These are phyloP conservation scores for Rhaphigaster nebulosa DNA, from an alignment of 2,888 invertebrate species.

Conservation along the genomic window DNA sequence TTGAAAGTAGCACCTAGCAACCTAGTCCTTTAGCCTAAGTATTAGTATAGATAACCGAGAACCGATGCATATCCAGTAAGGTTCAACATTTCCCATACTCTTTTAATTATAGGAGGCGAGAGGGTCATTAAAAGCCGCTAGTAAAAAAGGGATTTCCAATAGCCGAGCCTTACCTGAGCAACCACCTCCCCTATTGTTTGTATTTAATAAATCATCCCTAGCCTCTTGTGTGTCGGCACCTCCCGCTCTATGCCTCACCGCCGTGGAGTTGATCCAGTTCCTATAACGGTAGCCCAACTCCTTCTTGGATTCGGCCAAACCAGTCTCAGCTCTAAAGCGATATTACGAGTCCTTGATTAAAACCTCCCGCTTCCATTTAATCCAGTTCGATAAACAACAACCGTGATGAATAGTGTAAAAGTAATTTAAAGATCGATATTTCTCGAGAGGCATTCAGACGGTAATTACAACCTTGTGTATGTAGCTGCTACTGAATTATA, in stretches of 20 bases:
- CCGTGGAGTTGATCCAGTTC: background rate
- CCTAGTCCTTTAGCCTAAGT: background rate
- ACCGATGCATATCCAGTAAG: conserved; percentile 1
- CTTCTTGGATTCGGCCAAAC: background rate
- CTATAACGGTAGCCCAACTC: background rate
- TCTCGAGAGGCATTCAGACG: background rate
- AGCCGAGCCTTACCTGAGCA: background rate
- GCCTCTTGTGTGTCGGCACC: background rate
- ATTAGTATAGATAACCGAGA: background rate
- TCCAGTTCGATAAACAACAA: conserved; percentile 1
- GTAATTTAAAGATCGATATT: conserved; percentile 32
- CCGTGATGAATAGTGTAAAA: conserved; percentile 41
- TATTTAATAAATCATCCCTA: conserved; percentile 20
- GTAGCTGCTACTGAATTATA: conserved; percentile 40
- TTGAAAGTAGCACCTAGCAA: too few species aligned
- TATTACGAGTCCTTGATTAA: conserved; percentile 22
- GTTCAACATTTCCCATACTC: background rate
- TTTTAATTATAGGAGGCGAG: conserved; percentile 31
- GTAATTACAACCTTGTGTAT: conserved; percentile 11
- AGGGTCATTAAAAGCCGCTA: background rate
- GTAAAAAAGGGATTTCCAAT: conserved; percentile 34
- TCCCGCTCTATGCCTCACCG: background rate
- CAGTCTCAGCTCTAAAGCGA: background rate
- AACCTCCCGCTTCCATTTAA: background rate
- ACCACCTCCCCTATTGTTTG: conserved; percentile 22